Evolutionary conservation across 2,888 invertebrate genomes (phyloP).

Genomic region (Chalcosyrphus nemorum): DNA sequence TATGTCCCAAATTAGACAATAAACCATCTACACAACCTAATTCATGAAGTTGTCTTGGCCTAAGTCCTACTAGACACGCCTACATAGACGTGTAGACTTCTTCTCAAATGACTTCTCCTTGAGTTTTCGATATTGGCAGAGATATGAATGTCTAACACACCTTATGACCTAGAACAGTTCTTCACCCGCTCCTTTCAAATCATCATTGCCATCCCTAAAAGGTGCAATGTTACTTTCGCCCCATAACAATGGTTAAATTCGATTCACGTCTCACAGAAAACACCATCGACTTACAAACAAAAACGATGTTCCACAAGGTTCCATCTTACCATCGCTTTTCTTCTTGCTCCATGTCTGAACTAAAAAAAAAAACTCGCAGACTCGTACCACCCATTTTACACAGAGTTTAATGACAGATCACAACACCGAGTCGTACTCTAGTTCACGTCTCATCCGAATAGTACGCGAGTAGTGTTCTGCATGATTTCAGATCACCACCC

Average conservation of each 20-base stretch:
- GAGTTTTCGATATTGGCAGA: no score
- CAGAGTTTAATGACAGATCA: constrained; percentile 65
- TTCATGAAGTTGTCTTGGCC: no score
- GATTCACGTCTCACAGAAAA: constrained; percentile 53
- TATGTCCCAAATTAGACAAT: no score
- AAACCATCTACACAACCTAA: no score
- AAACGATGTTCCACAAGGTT: constrained; percentile 56
- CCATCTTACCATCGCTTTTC: constrained; percentile 21
- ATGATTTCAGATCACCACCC: constrained; percentile 71
- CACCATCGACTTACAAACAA: constrained; percentile 40
- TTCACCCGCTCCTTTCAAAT: no score
- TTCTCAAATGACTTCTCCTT: no score
- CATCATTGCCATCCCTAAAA: neutral
- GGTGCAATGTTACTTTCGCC: constrained; percentile 41
- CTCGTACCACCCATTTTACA: constrained; percentile 48
- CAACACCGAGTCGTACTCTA: constrained; percentile 59
- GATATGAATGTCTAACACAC: no score
- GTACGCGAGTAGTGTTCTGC: constrained; percentile 70
- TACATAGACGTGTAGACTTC: no score
- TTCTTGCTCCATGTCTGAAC: neutral
- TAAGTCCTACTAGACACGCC: no score
- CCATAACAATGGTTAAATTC: constrained; percentile 52
- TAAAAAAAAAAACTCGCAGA: neutral
- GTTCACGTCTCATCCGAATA: constrained; percentile 59
- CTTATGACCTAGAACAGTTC: no score